Evolutionary conservation across 2,113 vertebrate genomes (phyloP), one percentile per base, ranked within the genome.

Genomic region (Lepus timidus): DNA sequence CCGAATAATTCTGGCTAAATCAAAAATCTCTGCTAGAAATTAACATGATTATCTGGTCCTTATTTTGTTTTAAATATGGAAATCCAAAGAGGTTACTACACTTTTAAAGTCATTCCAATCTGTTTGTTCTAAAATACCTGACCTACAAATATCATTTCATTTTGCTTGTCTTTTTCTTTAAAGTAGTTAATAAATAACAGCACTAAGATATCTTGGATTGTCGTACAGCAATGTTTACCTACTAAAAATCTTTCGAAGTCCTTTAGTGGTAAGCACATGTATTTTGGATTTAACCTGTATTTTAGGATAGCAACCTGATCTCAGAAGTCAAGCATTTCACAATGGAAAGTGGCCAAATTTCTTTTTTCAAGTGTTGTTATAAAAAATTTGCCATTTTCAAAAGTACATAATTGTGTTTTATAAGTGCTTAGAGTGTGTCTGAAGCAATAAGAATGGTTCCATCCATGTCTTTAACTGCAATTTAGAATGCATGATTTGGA

Each of bases 281-380:
- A 65, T 68, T 88, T 93, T 51, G 93, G 58, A 93, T 90, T 93
- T 91, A 87, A 90, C 91, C 44, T 44, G 44, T 44, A 44, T 44
- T 44, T 44, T 44, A 44, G 44, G 6, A 44, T 51, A 78, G 33
- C 29, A 94, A 91, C 61, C 23, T 83, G 20, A 81, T 93, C 23
- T 27, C 82, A 71, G 65, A 92, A 93, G 68, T 23, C 67, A 97
- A 88, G 82, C 51, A 29, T 80, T 90, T 82, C 51, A 90, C 84
- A 92, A n/a, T 85, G 52, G 14, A 85, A 97, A 89, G 36, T 55
- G 4, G 9, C 14, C n/a, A 52, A 83, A 87, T 93, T 89, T 96
- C 27, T 91, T 89, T 94, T 90, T 86, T 68, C 39, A 84, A 90
- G 73, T 76, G 49, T 89, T 92, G 65, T 68, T 75, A 52, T 75